Evolutionary conservation across 2,888 invertebrate genomes (phyloP), one percentile per base, ranked within the genome.

Genomic region (Acronicta leporina): DNA sequence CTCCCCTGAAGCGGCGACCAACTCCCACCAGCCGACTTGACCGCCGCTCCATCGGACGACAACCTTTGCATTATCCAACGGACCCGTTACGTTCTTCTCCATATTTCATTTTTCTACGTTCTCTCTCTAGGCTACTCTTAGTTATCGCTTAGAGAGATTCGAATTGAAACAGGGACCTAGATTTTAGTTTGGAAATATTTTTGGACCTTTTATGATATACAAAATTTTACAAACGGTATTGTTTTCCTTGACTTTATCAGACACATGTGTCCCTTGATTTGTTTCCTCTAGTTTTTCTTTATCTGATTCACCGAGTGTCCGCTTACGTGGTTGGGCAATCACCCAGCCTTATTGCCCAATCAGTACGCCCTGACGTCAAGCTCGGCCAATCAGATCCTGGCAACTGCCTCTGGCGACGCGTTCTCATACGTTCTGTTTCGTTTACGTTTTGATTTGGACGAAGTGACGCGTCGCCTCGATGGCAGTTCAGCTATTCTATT

Each of bases 261-360:
- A n/a, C n/a, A n/a, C 57, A 77, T 80, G 69, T 46, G 50, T 80
- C 71, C 71, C 58, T 72, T 66, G 66, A 64, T 76, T 71, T 68
- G 38, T 65, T 82, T 60, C 42, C 76, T 73, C 75, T 65, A 77
- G 54, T 52, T 77, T 85, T 81, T 86, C 63, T 83, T 85, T 82
- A 74, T 91, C 91, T 92, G 92, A 89, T 88, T 86, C 82, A 82
- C 72, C 82, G 89, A 88, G 94, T 87, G 94, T 94, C 94, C 95
- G 95, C 95, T 92, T 92, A 91, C 95, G 92, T 94, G 95, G 96
- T 96, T 96, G 95, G 95, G 95, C 95, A 96, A 95, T 95, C 92
- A 94, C 96, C 96, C 96, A 96, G 96, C 96, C 96, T 96, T 96
- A 96, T 96, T 95, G 95, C 94, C 95, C 95, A 96, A 96, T 96